Percentiles rank a stretch among this genome's conserved stretches.
Evolutionary conservation across 2,888 invertebrate species (phyloP).

Genomic region (Sympetrum striolatum): DNA sequence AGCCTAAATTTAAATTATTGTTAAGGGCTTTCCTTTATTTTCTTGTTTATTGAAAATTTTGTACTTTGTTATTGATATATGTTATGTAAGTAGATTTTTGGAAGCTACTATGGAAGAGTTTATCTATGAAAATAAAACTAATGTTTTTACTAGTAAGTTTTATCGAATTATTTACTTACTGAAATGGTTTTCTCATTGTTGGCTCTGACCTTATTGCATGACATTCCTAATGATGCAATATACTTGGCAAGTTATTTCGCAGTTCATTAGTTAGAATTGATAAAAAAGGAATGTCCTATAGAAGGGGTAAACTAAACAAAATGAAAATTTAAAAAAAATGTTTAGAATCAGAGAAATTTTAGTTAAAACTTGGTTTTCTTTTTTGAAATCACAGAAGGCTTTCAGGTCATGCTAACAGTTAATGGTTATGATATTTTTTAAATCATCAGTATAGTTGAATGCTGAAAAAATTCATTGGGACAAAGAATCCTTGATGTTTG

Average conservation of each 20-base stretch:
- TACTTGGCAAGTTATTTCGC: no score
- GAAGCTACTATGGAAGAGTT: constrained; percentile 19
- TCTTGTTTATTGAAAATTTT: constrained; percentile 19
- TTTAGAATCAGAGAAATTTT: no score
- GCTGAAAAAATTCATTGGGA: no score
- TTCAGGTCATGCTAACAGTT: no score
- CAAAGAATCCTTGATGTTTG: no score
- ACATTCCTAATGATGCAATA: neutral
- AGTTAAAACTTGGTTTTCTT: no score
- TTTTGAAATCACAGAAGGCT: no score
- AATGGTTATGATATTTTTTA: no score
- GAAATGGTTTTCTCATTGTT: neutral
- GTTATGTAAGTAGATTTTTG: constrained; percentile 33
- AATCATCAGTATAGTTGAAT: no score
- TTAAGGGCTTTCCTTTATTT: neutral
- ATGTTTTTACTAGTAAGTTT: constrained; percentile 11
- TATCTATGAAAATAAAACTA: constrained; percentile 31
- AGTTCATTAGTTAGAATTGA: neutral
- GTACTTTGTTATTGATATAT: constrained; percentile 35
- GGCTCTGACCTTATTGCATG: neutral
- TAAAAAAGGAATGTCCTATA: no score
- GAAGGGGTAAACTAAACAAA: no score
- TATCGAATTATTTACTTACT: neutral
- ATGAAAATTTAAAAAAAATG: no score
- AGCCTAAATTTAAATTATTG: constrained; percentile 9